Evolutionary conservation across 2,888 invertebrate genomes (phyloP), one percentile per base, ranked within the genome.

Genomic region (Glyphotaelius pellucidus): DNA sequence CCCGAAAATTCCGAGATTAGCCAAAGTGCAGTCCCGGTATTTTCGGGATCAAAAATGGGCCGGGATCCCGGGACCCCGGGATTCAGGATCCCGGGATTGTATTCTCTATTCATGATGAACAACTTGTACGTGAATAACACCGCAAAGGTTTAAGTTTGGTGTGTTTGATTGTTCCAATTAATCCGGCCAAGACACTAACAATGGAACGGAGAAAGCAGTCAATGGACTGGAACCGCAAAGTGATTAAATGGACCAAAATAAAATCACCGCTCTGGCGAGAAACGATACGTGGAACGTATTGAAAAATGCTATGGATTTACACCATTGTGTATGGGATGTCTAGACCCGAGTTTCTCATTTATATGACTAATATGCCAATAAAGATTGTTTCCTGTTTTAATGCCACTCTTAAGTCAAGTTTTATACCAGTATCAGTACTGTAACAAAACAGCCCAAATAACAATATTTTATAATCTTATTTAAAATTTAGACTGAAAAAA

Each of bases 161-260:
- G 25, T 67, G 67, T 67, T 67, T 67, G 67, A 67, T 67, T 67
- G 67, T 67, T 67, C 67, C 67, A 67, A 67, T 67, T 67, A 67
- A 25, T 67, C n/a, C 81, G 80, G n/a, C n/a, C 67, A 67, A 67
- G 79, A 32, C 88, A 89, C 79, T 25, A 87, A 89, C 88, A 89
- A 80, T 35, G 80, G 15, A 80, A 89, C 87, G 42, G 19, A 25
- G n/a, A 79, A 42, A n/a, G 38, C 38, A 89, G 38, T 89, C 88
- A 89, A 89, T 89, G 35, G 88, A 31, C 79, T 79, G 88, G 79
- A 89, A 79, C 88, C 32, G 30, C 25, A 35, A 35, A 89, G 90
- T 47, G 90, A 90, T 81, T 90, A 81, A 90, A 90, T 90, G 38
- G 47, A 90, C 90, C 90, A 90, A 90, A 90, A 90, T 90, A 90